phyloP scores from a whole-genome alignment of 2,113 vertebrate genomes.

The Garra rufa region DNA sequence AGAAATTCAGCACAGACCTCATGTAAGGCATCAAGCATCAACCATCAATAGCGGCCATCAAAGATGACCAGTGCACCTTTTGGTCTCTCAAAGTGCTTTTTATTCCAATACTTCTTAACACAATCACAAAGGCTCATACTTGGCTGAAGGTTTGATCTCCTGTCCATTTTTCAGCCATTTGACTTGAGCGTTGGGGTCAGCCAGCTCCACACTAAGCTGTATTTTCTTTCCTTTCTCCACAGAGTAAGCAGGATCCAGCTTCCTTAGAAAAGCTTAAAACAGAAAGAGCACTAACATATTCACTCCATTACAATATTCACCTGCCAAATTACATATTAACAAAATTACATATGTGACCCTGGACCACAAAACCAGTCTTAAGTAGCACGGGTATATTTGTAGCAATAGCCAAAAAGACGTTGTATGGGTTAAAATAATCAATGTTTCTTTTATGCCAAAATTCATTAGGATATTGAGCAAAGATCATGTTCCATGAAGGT shows the following conservation, averaged over 20 bases:
- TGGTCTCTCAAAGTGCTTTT: not conserved
- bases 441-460: too few relatives aligned
- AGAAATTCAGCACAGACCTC: not conserved
- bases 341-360: too few relatives aligned
- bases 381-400: too few relatives aligned
- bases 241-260: constrained; percentile 84
- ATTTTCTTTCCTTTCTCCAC: constrained; percentile 86
- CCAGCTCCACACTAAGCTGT: constrained; percentile 81
- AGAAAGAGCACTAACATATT: not conserved
- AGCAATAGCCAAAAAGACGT: too few relatives aligned
- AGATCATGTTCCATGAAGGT: too few relatives aligned
- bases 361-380: too few relatives aligned
- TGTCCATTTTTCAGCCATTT: constrained; percentile 90
- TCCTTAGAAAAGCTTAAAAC: constrained; percentile 83
- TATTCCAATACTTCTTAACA: not conserved
- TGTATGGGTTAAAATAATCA: too few relatives aligned
- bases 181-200: constrained; percentile 75
- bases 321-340: too few relatives aligned
- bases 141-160: constrained; percentile 87
- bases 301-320: not conserved
- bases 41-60: not conserved
- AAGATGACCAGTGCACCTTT: not conserved
- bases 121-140: constrained; percentile 71
- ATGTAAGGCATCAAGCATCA: not conserved
- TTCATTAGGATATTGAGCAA: too few relatives aligned